Evolutionary conservation across 2,888 invertebrate genomes (phyloP), one percentile per base, ranked within the genome.

Genomic region (Mythimna lalbum): DNA sequence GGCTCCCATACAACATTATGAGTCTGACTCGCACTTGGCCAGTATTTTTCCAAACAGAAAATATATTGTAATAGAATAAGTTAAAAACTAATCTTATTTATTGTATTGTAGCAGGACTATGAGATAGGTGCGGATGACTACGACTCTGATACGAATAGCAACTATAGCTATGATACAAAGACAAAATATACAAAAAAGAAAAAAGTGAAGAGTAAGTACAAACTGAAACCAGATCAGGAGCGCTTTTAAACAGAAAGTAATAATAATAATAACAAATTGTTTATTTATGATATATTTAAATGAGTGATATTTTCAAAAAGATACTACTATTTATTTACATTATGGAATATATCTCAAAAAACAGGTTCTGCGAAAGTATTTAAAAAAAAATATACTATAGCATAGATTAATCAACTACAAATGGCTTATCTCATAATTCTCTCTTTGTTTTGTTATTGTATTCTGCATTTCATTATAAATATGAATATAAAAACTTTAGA

Each of bases 121-220:
- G 87, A 87, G 64, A 63, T 80, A 39, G 82, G 82, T 59, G 63
- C 69, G 31, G 70, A 78, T 57, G 62, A 83, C 53, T 82, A 80
- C 69, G 61, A 59, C 14, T 66, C 74, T 21, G 76, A 65, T 3
- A 69, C 76, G 43, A 81, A 84, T 66, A 74, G 72, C 75, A 80
- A 83, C 63, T 83, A 81, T 73, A 85, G 83, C 52, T 84, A 78
- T 36, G 12, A n/a, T 6, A 47, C 76, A 19, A 73, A 70, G 6
- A 73, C 76, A 63, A 81, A 70, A 68, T 14, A 0, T n/a, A n/a
- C 7, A 57, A 62, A 67, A 55, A 63, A 52, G 36, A 53, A 57
- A 63, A 68, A 52, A 9, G 1, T 12, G 5, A 65, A 59, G 7
- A 62, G 77, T 77, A 53, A 80, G 60, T 53, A 56, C 3, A 76